Percentiles rank a stretch among this genome's conserved stretches.
phyloP scores from a whole-genome alignment of 1,140 invertebrate genomes.

The Lepeophtheirus salmonis region DNA sequence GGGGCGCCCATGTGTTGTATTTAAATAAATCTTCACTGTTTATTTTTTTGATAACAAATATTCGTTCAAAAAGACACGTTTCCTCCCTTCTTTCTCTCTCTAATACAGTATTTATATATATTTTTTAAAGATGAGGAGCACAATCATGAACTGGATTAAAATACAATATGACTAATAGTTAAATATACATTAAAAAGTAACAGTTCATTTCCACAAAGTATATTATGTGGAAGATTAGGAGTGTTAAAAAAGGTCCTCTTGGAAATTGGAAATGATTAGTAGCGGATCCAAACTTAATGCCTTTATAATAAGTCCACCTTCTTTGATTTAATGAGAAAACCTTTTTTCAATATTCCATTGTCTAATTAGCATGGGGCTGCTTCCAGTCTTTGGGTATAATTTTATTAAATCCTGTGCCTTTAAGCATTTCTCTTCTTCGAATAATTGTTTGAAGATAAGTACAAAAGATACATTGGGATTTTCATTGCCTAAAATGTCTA shows the following conservation, averaged over 20 bases:
- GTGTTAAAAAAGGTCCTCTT: not conserved
- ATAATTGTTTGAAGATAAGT: not conserved
- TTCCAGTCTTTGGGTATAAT: constrained; percentile 2
- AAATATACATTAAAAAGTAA: too few species aligned
- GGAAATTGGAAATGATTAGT: not conserved
- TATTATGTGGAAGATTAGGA: too few species aligned
- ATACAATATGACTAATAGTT: too few species aligned
- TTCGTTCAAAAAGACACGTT: too few species aligned
- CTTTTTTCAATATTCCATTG: not conserved
- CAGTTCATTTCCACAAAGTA: too few species aligned
- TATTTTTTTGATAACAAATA: too few species aligned
- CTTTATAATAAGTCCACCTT: not conserved
- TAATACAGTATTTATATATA: too few species aligned
- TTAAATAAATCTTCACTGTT: too few species aligned
- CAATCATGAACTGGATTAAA: too few species aligned
- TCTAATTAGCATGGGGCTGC: not conserved
- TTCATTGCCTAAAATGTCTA: constrained; percentile 75
- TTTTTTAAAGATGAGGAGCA: too few species aligned
- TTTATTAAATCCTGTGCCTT: not conserved
- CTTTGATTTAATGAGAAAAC: not conserved
- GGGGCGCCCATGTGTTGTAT: too few species aligned
- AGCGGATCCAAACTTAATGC: not conserved
- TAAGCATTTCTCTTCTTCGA: not conserved
- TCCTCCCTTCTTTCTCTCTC: too few species aligned
- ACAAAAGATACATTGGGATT: constrained; percentile 68